Evolutionary conservation across 2,888 invertebrate species (phyloP).

Genomic region (Halocaridina rubra): DNA sequence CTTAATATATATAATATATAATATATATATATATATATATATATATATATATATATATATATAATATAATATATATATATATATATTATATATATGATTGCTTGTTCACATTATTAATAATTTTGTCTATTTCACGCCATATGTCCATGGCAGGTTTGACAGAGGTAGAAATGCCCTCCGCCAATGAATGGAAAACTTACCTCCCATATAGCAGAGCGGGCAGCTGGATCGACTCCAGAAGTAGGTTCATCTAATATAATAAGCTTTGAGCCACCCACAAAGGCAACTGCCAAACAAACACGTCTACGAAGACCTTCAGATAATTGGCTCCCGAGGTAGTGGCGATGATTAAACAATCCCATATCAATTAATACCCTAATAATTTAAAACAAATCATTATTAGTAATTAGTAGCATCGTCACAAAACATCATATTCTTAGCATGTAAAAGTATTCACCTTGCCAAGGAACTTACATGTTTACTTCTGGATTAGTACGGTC

Average conservation of each 20-base stretch:
- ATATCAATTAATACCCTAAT: slow-evolving; percentile 43
- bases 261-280: slow-evolving; percentile 52
- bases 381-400: no score
- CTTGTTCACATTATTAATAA: no score
- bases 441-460: no score
- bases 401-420: no score
- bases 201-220: slow-evolving; percentile 59
- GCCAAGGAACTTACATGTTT: background rate
- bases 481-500: background rate
- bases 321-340: slow-evolving; percentile 35
- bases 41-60: no score
- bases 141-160: no score
- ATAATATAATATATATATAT: no score
- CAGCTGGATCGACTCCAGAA: slow-evolving; percentile 55
- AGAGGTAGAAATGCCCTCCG: no score
- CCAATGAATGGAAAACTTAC: no score
- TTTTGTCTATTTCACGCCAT: no score
- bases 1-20: background rate
- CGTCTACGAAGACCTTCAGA: slow-evolving; percentile 52
- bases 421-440: no score
- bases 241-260: slow-evolving; percentile 64
- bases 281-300: slow-evolving; percentile 56
- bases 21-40: background rate
- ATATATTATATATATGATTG: no score
- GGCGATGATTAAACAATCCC: slow-evolving; percentile 23